Evolutionary conservation across 2,113 vertebrate species (phyloP).

Genomic region (Trematomus loennbergii): DNA sequence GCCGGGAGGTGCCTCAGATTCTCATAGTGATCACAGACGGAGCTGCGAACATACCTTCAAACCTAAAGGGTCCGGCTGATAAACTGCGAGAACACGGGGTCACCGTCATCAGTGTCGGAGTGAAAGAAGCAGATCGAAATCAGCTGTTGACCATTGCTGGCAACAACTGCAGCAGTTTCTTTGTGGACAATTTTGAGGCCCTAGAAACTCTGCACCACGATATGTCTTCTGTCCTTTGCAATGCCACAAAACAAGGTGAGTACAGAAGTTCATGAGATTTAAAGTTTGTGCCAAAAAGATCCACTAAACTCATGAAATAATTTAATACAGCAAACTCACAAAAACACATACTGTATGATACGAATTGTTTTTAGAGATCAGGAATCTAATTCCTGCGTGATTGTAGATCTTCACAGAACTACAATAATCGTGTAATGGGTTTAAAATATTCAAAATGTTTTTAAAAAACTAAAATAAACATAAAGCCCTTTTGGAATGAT

Average conservation of each 20-base stretch:
- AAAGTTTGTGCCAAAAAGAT: not conserved
- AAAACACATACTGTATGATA: too few species aligned
- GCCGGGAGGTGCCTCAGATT: slow-evolving; percentile 79
- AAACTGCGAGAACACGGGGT: slow-evolving; percentile 68
- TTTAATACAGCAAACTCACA: too few species aligned
- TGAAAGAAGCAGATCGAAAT: slow-evolving; percentile 61
- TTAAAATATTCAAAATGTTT: too few species aligned
- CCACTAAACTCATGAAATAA: too few species aligned
- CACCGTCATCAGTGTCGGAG: slow-evolving; percentile 83
- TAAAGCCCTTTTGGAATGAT: too few species aligned
- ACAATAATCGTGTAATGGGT: too few species aligned
- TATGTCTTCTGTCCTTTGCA: slow-evolving; percentile 80
- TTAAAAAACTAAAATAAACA: too few species aligned
- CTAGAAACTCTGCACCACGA: slow-evolving; percentile 79
- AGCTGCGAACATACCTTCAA: slow-evolving; percentile 65
- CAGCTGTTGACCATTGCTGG: slow-evolving; percentile 82
- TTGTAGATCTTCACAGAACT: too few species aligned
- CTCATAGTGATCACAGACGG: slow-evolving; percentile 87
- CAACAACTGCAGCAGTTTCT: slow-evolving; percentile 73
- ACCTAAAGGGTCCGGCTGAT: slow-evolving; percentile 49
- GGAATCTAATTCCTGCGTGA: too few species aligned
- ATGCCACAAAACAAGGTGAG: not conserved
- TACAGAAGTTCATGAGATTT: slow-evolving; percentile 5
- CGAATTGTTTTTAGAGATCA: too few species aligned
- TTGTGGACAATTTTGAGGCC: slow-evolving; percentile 72